phyloP scores from a whole-genome alignment of 2,113 vertebrate genomes.

The Eidolon helvum region DNA sequence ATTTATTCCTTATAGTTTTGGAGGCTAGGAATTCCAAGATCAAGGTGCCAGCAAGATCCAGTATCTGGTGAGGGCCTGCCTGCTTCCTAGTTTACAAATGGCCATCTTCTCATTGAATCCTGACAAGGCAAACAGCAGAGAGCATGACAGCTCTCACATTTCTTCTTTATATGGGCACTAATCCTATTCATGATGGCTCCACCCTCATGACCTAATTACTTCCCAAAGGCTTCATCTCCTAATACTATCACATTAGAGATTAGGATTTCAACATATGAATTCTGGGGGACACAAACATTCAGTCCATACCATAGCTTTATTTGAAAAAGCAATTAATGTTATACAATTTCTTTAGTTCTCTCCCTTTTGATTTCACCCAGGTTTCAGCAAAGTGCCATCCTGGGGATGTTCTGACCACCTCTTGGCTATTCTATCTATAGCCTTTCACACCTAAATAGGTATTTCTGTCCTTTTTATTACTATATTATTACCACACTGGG shows the following conservation, averaged over 20 bases:
- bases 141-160: neutral
- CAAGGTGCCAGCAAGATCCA: neutral
- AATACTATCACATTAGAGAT: neutral
- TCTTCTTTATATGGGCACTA: neutral
- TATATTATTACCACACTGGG: neutral
- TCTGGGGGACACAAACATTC: neutral
- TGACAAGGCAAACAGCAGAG: neutral
- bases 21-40: neutral
- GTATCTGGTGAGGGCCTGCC: neutral
- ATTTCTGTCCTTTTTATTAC: neutral
- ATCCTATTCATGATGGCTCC: neutral
- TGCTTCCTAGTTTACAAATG: neutral
- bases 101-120: neutral
- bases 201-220: neutral
- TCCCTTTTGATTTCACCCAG: neutral
- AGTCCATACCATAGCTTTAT: neutral
- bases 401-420: neutral
- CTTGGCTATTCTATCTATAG: neutral
- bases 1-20: neutral
- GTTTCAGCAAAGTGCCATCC: neutral
- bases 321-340: neutral
- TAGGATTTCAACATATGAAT: neutral
- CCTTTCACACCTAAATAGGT: neutral
- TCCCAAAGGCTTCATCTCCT: neutral
- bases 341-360: neutral